Conservation (phyloP, 2,888 invertebrate genomes). For the Aphelenchoides bicaudatus region DNA sequence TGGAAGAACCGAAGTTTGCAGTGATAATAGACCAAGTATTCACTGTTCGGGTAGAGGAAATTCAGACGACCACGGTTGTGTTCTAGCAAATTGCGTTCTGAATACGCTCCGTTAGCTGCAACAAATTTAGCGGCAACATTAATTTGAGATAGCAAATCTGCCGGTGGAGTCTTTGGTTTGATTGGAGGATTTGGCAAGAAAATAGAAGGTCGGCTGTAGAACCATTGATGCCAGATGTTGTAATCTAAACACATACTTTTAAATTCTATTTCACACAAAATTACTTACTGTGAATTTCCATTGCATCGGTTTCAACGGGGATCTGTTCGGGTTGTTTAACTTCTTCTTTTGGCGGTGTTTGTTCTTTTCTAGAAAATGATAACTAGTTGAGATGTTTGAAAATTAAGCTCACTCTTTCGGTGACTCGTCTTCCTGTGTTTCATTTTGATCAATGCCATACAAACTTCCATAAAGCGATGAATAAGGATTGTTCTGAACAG, state of each 20-base stretch:
- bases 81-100: constrained; percentile 67
- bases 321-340: neutral
- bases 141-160: constrained; percentile 79
- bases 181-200: constrained; percentile 36
- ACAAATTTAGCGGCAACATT: constrained; percentile 96
- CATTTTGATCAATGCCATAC: neutral
- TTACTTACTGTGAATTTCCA: constrained; percentile 11
- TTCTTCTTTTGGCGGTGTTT: no score
- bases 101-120: constrained; percentile 86
- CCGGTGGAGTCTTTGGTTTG: constrained; percentile 68
- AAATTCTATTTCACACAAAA: no score
- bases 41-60: constrained; percentile 76
- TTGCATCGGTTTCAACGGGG: constrained; percentile 19
- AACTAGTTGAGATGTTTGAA: no score
- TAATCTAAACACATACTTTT: no score
- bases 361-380: no score
- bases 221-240: constrained; percentile 32
- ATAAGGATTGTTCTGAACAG: constrained; percentile 15
- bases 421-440: no score
- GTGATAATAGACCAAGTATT: constrained; percentile 77
- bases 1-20: constrained; percentile 25
- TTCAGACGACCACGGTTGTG: constrained; percentile 75
- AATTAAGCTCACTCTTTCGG: no score
- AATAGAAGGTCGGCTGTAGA: constrained; percentile 30
- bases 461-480: constrained; percentile 4